Evolutionary conservation across 2,888 invertebrate genomes (phyloP), one percentile per base, ranked within the genome.

Genomic region (Beris chalybata): DNA sequence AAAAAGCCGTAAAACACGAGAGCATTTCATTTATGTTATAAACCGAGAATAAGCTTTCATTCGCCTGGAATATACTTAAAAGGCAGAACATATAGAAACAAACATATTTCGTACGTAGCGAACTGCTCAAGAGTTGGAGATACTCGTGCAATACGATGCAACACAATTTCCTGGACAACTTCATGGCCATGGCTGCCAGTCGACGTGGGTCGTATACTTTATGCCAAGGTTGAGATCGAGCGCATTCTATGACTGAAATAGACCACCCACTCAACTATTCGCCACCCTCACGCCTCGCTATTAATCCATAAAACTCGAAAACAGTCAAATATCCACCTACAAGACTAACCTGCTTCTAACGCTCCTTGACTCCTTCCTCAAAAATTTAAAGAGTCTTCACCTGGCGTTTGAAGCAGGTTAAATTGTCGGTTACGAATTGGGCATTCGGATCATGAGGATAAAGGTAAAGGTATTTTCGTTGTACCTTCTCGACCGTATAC

Each of bases 1-100:
- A 64, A 64, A 67, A 57, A 50, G 61, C 38, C 61, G 57, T 67
- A 67, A 66, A 67, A 64, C 53, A 56, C 45, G 54, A 53, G 32
- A 64, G 64, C 54, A 54, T 64, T 64, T 64, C 64, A 54, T 64
- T 64, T 64, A 54, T 54, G 43, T 29, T 52, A 53, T 64, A 44
- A 54, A 64, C 29, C 43, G 54, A 13, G n/a, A 44, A 64, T 54
- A 61, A 61, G 61, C 61, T 61, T 61, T 61, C 52, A 52, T 61
- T 50, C 61, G 50, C 3, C 58, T 3, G 61, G 29, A 50, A 38
- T 22, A 31, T 43, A 32, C 52, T 32, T 12, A n/a, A 47, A 12
- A 32, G 30, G n/a, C 45, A n/a, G 45, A 30, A 55, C 9, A 22
- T 22, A 15, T 22, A 9, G 45, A 9, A 59, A 48, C 59, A 48